Evolutionary conservation across 2,888 invertebrate genomes (phyloP).

Genomic region (Flabesymbios commensalis): DNA sequence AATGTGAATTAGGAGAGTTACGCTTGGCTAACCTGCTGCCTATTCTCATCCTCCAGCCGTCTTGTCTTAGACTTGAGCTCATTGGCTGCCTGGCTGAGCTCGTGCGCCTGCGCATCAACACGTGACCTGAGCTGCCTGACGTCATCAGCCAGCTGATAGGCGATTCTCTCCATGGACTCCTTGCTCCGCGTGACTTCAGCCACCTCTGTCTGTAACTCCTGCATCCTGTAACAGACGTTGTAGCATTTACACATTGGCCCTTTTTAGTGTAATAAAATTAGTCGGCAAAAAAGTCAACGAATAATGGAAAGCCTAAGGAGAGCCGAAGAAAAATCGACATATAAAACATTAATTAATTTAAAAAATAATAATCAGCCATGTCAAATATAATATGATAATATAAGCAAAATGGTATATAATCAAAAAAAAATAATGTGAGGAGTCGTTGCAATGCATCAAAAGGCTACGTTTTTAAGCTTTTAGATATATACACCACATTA

Average conservation of each 20-base stretch:
- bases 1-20: too few relatives aligned
- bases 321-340: not conserved
- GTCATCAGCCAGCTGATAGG: constrained; percentile 51
- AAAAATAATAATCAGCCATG: too few relatives aligned
- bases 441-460: too few relatives aligned
- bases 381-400: too few relatives aligned
- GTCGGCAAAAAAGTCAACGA: not conserved
- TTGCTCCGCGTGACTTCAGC: constrained; percentile 48
- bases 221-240: constrained; percentile 1
- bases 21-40: constrained; percentile 50
- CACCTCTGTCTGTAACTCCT: constrained; percentile 31
- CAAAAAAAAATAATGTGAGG: too few relatives aligned
- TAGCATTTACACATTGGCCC: too few relatives aligned
- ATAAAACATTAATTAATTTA: too few relatives aligned
- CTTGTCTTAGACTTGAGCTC: constrained; percentile 52
- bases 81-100: constrained; percentile 43
- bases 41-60: constrained; percentile 57
- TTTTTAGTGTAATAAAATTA: too few relatives aligned
- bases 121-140: constrained; percentile 47
- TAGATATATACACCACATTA: not conserved
- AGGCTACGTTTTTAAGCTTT: too few relatives aligned
- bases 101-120: constrained; percentile 49
- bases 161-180: constrained; percentile 50
- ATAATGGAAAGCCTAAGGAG: not conserved
- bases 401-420: too few relatives aligned